Evolutionary conservation across 2,888 invertebrate genomes (phyloP).

Genomic region (Acanthosepion lycidas): DNA sequence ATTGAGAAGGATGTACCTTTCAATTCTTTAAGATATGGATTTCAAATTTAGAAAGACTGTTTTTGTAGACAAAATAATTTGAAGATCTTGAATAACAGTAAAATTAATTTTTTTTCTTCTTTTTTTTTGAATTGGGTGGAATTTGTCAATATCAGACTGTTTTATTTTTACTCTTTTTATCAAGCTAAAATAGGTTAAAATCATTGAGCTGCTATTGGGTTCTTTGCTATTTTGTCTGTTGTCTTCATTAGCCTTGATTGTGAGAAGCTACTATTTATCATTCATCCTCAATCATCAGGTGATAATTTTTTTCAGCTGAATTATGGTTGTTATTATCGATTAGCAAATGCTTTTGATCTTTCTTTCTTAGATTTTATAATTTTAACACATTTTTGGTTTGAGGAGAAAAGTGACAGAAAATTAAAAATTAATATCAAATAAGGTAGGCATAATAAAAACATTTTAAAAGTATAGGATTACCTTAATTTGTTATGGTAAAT

Average conservation of each 20-base stretch:
- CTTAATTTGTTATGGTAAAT: not conserved
- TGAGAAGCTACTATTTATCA: conserved; percentile 9
- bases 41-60: too few species aligned
- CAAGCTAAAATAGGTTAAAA: not conserved
- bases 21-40: too few species aligned
- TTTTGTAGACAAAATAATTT: too few species aligned
- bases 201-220: not conserved
- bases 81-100: too few species aligned
- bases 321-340: conserved; percentile 3
- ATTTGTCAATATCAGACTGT: too few species aligned
- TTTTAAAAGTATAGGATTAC: not conserved
- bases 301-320: not conserved
- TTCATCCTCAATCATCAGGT: not conserved
- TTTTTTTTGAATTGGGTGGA: too few species aligned
- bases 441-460: not conserved
- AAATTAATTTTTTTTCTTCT: too few species aligned
- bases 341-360: not conserved
- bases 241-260: conserved; percentile 21
- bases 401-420: not conserved
- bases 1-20: too few species aligned
- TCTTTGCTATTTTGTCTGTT: conserved; percentile 2
- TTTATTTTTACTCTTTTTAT: too few species aligned
- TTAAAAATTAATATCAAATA: not conserved
- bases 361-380: not conserved
- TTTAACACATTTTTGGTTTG: not conserved